A percentile compares a stretch with the other conserved stretches of the same genome.
These are phyloP conservation scores for Mionectes olivaceus DNA, from an alignment of 2,797 vertebrate species.

Conservation along the genomic window DNA sequence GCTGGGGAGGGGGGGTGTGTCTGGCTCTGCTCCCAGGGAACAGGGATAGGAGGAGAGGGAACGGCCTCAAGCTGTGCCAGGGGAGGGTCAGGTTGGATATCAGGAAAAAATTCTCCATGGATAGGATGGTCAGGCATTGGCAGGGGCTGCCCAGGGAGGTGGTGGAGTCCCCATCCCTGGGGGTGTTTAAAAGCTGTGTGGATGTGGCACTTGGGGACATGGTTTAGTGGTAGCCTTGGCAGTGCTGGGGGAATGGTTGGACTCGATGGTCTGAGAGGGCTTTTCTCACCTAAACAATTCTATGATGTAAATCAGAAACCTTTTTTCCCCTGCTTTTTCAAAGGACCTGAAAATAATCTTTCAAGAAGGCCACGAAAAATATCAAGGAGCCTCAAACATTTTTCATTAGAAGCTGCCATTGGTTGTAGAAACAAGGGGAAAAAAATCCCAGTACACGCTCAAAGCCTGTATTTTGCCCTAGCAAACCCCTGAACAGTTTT, in stretches of 20 bases:
- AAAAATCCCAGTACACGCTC: background rate
- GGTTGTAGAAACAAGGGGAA: background rate
- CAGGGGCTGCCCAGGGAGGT: background rate
- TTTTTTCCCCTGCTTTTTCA: background rate
- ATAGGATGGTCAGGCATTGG: background rate
- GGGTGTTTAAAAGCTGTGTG: background rate
- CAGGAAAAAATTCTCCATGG: background rate
- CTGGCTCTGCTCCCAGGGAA: background rate
- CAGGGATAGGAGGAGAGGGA: background rate
- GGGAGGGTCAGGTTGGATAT: fast-evolving
- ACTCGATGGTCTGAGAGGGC: background rate
- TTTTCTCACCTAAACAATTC: background rate
- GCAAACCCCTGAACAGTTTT: background rate
- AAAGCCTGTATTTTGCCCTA: background rate
- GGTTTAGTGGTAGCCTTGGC: background rate
- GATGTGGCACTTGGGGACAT: background rate
- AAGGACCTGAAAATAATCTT: background rate
- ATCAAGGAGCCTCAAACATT: background rate
- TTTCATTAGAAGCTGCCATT: background rate
- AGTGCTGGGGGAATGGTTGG: background rate
- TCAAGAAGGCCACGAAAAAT: background rate
- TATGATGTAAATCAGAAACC: background rate
- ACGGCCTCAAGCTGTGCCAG: fast-evolving
- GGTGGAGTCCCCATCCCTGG: background rate
- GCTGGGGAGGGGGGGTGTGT: background rate